A percentile compares a stretch with the other conserved stretches of the same genome.
phyloP scores from a whole-genome alignment of 2,888 invertebrate genomes.

The Mesorhabditis sp. region DNA sequence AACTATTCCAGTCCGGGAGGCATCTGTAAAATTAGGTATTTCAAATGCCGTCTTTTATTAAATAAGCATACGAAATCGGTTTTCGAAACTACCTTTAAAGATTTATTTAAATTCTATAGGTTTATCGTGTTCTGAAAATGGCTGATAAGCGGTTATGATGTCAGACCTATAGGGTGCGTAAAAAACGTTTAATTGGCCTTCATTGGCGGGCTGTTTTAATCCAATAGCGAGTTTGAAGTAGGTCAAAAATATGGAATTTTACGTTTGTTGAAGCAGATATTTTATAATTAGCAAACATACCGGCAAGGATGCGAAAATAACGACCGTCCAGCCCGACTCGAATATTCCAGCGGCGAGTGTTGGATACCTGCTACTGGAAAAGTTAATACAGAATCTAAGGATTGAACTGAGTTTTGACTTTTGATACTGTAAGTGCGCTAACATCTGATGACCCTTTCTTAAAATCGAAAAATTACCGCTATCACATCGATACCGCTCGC shows the following conservation, averaged over 20 bases:
- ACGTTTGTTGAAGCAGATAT: too few relatives aligned
- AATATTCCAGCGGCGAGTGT: neutral
- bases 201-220: too few relatives aligned
- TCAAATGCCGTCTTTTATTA: too few relatives aligned
- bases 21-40: slow-evolving; percentile 10
- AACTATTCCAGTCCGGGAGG: slow-evolving; percentile 28
- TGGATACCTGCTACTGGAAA: neutral
- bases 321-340: slow-evolving; percentile 2
- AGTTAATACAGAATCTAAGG: neutral
- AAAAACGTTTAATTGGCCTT: too few relatives aligned
- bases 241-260: too few relatives aligned
- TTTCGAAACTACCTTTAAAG: too few relatives aligned
- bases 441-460: neutral
- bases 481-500: slow-evolving; percentile 1
- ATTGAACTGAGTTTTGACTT: neutral
- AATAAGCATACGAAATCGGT: too few relatives aligned
- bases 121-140: too few relatives aligned
- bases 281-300: neutral
- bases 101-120: too few relatives aligned
- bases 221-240: too few relatives aligned
- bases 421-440: neutral
- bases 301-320: neutral
- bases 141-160: too few relatives aligned
- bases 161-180: too few relatives aligned
- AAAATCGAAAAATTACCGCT: neutral